Evolutionary conservation across 53 echinoderm and acorn worm species (phyloP).

Genomic region (Apostichopus leukothele): DNA sequence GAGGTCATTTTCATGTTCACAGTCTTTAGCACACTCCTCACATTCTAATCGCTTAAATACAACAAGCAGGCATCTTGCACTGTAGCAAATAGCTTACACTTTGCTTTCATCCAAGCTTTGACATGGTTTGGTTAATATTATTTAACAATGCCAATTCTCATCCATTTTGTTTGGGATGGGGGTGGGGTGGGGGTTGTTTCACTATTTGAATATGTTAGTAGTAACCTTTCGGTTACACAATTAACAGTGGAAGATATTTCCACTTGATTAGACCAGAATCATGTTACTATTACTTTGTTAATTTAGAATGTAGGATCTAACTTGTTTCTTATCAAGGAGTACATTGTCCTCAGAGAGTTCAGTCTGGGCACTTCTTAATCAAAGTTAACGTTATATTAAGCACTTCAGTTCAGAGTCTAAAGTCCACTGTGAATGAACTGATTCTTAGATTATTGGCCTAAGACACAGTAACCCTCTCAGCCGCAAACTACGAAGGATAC

Average conservation of each 20-base stretch:
- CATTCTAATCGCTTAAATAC: not conserved
- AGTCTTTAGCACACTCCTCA: conserved; percentile 21
- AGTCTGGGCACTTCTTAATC: not conserved
- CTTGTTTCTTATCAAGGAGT: not conserved
- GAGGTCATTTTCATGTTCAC: conserved; percentile 65
- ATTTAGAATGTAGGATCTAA: not conserved
- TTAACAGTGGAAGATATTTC: not conserved
- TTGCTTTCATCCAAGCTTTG: not conserved
- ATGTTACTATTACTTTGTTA: not conserved
- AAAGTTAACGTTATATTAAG: not conserved
- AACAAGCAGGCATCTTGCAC: not conserved
- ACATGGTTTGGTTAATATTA: not conserved
- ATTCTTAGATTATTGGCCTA: not conserved
- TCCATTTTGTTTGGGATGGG: not conserved
- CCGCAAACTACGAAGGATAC: too few relatives aligned
- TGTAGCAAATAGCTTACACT: not conserved
- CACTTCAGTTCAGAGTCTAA: not conserved
- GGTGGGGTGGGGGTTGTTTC: too few relatives aligned
- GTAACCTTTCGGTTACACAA: not conserved
- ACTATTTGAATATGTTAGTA: not conserved
- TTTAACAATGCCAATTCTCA: not conserved
- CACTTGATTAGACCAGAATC: not conserved
- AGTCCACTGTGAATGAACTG: not conserved
- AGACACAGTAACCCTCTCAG: not conserved
- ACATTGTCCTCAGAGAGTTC: not conserved